These are phyloP conservation scores for Spicauda simplicius DNA, from an alignment of 2,888 invertebrate genomes.

Conservation along the genomic window DNA sequence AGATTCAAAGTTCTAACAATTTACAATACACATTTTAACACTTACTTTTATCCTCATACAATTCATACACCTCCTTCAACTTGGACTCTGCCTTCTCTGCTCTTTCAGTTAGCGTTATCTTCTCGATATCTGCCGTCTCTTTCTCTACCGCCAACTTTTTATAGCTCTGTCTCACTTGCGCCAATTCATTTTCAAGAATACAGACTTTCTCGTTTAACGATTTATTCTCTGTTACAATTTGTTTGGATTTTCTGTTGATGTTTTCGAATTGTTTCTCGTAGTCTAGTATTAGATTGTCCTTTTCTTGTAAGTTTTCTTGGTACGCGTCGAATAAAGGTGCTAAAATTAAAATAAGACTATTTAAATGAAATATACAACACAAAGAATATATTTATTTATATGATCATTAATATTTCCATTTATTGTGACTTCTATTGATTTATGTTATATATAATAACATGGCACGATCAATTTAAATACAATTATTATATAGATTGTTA, in stretches of 20 bases:
- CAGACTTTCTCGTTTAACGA: constrained; percentile 74
- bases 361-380: too few relatives aligned
- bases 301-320: constrained; percentile 91
- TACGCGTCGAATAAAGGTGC: constrained; percentile 91
- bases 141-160: constrained; percentile 72
- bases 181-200: constrained; percentile 63
- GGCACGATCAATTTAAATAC: too few relatives aligned
- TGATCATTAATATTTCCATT: too few relatives aligned
- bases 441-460: too few relatives aligned
- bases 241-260: constrained; percentile 89
- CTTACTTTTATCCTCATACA: constrained; percentile 90
- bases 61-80: constrained; percentile 88
- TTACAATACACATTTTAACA: constrained; percentile 32
- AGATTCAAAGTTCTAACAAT: not conserved
- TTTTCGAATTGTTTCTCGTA: constrained; percentile 89
- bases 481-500: too few relatives aligned
- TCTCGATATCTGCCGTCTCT: constrained; percentile 76
- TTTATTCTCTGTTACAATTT: constrained; percentile 89
- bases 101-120: constrained; percentile 85
- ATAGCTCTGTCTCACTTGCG: constrained; percentile 68
- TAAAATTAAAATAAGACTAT: constrained; percentile 43
- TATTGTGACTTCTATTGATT: too few relatives aligned
- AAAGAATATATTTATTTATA: too few relatives aligned
- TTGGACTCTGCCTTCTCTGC: constrained; percentile 89
- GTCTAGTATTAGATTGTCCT: constrained; percentile 88